phyloP scores from a whole-genome alignment of 2,888 invertebrate genomes.

The Halictus quadricinctus region DNA sequence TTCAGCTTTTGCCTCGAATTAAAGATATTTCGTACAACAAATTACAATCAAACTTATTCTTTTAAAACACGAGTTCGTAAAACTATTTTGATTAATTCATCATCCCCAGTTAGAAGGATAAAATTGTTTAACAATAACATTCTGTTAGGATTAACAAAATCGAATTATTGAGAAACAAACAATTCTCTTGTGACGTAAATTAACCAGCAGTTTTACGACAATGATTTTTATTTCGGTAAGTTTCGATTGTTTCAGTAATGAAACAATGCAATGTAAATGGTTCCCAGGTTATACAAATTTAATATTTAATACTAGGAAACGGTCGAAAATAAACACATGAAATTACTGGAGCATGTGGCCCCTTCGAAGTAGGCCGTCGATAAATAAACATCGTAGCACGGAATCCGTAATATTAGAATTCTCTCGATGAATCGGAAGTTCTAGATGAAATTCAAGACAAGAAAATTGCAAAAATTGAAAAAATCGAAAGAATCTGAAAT shows the following conservation, averaged over 20 bases:
- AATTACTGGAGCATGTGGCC: constrained; percentile 15
- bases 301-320: neutral
- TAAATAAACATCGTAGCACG: constrained; percentile 41
- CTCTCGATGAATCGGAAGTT: neutral
- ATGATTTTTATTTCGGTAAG: neutral
- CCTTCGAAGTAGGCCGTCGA: constrained; percentile 31
- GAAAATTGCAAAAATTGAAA: neutral
- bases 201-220: neutral
- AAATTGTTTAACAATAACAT: neutral
- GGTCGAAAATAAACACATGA: constrained; percentile 36
- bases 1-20: neutral
- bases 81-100: neutral
- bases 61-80: neutral
- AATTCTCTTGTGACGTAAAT: neutral
- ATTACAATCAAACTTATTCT: neutral
- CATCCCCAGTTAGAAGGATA: too few species aligned
- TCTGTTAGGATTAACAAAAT: neutral
- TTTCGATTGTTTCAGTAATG: neutral
- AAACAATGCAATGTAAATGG: neutral
- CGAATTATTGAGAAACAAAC: neutral
- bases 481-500: neutral
- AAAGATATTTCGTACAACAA: neutral
- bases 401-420: constrained; percentile 30
- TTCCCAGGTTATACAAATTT: neutral
- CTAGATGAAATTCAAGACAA: neutral